Evolutionary conservation across 2,113 vertebrate genomes (phyloP), one percentile per base, ranked within the genome.

Genomic region (Planiliza haematocheilus): DNA sequence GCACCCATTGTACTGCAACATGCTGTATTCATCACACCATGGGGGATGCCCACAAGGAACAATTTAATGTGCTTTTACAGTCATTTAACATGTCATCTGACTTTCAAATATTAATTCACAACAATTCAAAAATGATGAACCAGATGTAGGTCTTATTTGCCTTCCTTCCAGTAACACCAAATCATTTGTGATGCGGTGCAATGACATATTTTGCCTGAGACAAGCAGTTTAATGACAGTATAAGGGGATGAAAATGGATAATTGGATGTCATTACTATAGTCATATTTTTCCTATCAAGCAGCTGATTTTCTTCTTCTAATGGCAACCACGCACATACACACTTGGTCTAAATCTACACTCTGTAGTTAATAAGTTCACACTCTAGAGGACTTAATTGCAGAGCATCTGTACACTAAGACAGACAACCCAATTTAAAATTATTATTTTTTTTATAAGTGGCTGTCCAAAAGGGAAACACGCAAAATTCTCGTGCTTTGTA

Each of bases 201-300:
- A 10, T 50, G 46, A 9, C 46, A 8, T 51, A 30, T 52, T 79
- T 70, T 57, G 18, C 34, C 5, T 4, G 18, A 51, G 34, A 55
- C 20, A 5, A 57, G 41, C 41, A 57, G 58, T 57, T 70, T 37
- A 42, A 52, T 39, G 30, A 45, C 10, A 34, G 14, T 41, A 20
- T 48, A 77, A 55, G 30, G 17, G 49, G 18, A 13, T 3, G 24
- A 64, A 70, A 67, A n/a, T n/a, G n/a, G 18, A 71, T 65, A 70
- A 50, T 36, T 45, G 18, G 10, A 21, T 66, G 46, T 18, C 45
- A 42, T 53, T 69, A 38, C 43, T 36, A 10, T 63, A 7, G n/a
- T 49, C 10, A 36, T 49, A 20, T 69, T 51, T 64, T 18, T 2
- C 13, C 45, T 13, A 36, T 14, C 10, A 17, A 65, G 67, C 12